Evolutionary conservation across 2,888 invertebrate genomes (phyloP).

Genomic region (Heterodera filipjevi): DNA sequence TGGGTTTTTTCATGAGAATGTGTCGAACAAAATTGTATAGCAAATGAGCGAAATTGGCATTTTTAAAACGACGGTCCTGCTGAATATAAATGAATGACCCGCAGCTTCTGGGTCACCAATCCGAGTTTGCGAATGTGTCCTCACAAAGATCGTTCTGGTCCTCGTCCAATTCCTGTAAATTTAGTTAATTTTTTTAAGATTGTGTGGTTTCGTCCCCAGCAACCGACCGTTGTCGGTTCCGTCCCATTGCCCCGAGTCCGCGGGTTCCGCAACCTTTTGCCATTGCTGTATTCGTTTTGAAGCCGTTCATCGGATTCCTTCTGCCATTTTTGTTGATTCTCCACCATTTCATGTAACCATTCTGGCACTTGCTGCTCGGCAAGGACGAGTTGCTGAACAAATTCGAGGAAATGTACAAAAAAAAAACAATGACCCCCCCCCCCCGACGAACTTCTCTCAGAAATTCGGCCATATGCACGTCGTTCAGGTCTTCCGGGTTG

Average conservation of each 20-base stretch:
- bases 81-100: neutral
- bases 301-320: neutral
- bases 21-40: too few relatives aligned
- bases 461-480: constrained; percentile 14
- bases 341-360: constrained; percentile 9
- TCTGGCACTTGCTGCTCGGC: constrained; percentile 2
- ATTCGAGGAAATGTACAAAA: neutral
- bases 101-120: neutral
- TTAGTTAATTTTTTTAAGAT: too few relatives aligned
- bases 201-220: too few relatives aligned
- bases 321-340: neutral
- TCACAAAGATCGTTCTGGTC: neutral
- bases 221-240: too few relatives aligned
- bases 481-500: constrained; percentile 1
- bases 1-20: too few relatives aligned
- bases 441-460: constrained; percentile 9
- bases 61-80: too few relatives aligned
- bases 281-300: neutral
- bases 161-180: neutral
- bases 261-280: neutral
- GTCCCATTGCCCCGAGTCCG: neutral
- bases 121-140: neutral
- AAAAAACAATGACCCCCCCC: neutral
- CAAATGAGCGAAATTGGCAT: too few relatives aligned
- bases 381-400: constrained; percentile 18